Evolutionary conservation across 1,140 invertebrate genomes (phyloP), one percentile per base, ranked within the genome.

Genomic region (Varroa destructor): DNA sequence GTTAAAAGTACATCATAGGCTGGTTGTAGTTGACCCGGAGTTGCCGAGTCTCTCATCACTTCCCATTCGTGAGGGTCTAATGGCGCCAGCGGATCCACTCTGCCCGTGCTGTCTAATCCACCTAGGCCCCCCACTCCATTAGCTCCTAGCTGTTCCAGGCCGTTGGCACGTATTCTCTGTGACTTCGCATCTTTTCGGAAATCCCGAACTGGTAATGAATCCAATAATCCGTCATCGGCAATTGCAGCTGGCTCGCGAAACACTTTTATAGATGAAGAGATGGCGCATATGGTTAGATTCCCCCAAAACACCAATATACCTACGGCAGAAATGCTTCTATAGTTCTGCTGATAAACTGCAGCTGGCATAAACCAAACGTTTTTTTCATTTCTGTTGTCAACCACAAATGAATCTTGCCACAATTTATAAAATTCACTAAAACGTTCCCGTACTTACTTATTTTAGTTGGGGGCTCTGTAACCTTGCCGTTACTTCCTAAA

Each of bases 31-130:
- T 51, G 46, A 8, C 46, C 46, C 46, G 46, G 46, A 12, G 61
- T 67, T 40, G 40, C 46, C n/a, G 46, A 12, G 36, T 67, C 61
- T 40, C 40, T 36, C 40, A 37, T 73, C 70, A 61, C 61, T 67
- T 56, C 67, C 54, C 43, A 64, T 55, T 40, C 58, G 55, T 67
- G 70, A 56, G 42, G 73, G 56, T 43, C 73, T 55, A 64, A 73
- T 55, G 37, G 43, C 54, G 36, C 42, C 3, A 56, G 56, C 2
- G 58, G 71, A 64, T 54, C 61, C 56, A 71, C 72, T 73, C 40
- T 55, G 72, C 74, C 36, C 78, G 74, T 36, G 79, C 74, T 71
- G 78, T 75, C 40, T 74, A 70, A 36, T 72, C 56, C 74, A 76
- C 75, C 12, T 12, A 14, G 40, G 64, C 64, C 74, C 43, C 71